Percentiles rank a stretch among this genome's conserved stretches.
Evolutionary conservation across 2,113 vertebrate genomes (phyloP).

Genomic region (Phrynosoma platyrhinos): DNA sequence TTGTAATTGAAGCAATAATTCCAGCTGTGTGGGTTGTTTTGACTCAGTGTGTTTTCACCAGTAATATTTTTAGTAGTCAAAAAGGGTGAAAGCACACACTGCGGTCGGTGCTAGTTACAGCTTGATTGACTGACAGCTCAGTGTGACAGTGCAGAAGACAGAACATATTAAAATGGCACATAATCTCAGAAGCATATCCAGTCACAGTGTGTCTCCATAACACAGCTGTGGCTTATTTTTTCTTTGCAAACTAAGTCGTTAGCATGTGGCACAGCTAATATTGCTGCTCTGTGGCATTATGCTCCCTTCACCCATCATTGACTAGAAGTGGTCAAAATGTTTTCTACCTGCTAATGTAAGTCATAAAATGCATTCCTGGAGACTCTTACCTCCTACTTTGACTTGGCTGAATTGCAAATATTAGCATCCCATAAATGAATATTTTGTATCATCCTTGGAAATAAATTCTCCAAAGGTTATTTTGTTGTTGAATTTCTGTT

Average conservation of each 20-base stretch:
- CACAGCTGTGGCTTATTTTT: neutral
- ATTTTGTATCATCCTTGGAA: neutral
- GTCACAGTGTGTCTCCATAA: neutral
- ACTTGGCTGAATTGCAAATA: neutral
- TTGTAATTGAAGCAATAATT: neutral
- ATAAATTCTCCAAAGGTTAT: neutral
- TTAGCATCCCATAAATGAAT: neutral
- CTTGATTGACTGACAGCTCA: constrained; percentile 16
- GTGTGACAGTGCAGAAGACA: neutral
- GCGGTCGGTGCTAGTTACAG: neutral
- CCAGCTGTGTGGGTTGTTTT: constrained; percentile 18
- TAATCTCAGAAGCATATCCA: neutral
- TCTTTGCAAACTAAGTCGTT: neutral
- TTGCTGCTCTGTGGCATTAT: neutral
- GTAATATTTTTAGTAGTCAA: constrained; percentile 18
- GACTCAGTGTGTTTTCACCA: constrained; percentile 7
- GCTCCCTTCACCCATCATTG: constrained; percentile 12
- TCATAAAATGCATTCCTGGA: neutral
- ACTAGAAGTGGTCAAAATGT: constrained; percentile 6
- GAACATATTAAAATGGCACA: constrained; percentile 26
- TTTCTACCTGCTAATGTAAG: neutral
- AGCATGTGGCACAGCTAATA: constrained; percentile 14
- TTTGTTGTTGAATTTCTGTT: too few relatives aligned
- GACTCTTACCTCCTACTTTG: neutral
- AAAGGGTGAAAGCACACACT: neutral